phyloP scores from a whole-genome alignment of 2,797 vertebrate species.

The Petrocephalus schoutedeni region DNA sequence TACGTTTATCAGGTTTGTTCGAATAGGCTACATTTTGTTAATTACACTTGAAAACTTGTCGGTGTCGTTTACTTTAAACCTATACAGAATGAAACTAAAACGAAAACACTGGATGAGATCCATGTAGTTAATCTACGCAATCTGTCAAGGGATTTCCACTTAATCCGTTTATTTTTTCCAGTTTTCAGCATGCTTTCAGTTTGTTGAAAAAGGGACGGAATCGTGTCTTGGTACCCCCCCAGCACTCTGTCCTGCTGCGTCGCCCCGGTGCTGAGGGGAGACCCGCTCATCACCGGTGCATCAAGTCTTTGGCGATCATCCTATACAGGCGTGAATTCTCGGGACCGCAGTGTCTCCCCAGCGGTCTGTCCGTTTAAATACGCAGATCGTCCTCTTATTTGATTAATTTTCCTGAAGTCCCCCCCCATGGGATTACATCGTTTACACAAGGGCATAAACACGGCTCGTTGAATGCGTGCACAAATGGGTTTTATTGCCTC shows the following conservation, averaged over 20 bases:
- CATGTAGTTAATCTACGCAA: background rate
- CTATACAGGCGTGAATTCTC: background rate
- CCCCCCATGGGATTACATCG: background rate
- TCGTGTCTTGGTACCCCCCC: background rate
- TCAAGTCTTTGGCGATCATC: background rate
- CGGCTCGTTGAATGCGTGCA: background rate
- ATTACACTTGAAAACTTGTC: background rate
- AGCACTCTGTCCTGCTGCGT: background rate
- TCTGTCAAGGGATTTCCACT: background rate
- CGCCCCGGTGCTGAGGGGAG: background rate
- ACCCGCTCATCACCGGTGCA: background rate
- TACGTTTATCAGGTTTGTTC: background rate
- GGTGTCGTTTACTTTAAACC: background rate
- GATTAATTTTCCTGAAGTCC: background rate
- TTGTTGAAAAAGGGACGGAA: background rate
- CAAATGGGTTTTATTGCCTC: background rate
- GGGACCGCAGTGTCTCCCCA: background rate
- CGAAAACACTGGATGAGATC: background rate
- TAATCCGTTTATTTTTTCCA: background rate
- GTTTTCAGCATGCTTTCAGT: background rate
- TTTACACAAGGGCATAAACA: background rate
- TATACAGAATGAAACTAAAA: background rate
- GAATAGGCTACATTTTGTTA: background rate
- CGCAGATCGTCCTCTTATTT: background rate
- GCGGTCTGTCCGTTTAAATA: background rate